Evolutionary conservation across 2,113 vertebrate species (phyloP).

Genomic region (Malurus melanocephalus): DNA sequence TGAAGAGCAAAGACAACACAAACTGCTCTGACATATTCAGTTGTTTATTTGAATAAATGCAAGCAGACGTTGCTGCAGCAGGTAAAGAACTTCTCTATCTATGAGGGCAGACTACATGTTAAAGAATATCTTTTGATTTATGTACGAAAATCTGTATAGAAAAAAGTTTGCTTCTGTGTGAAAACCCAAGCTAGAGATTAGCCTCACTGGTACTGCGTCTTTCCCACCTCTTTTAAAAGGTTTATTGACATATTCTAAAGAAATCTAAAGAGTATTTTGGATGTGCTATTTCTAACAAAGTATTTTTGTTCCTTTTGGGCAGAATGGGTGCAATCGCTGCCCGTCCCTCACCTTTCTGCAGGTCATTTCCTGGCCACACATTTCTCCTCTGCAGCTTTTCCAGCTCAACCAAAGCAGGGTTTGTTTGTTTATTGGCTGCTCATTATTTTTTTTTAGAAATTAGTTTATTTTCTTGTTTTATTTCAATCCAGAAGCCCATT

Average conservation of each 20-base stretch:
- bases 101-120: neutral
- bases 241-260: neutral
- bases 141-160: neutral
- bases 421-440: neutral
- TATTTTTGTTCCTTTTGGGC: neutral
- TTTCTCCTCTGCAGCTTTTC: neutral
- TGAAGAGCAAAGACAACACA: neutral
- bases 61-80: neutral
- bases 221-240: rapidly evolving
- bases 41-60: neutral
- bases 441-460: rapidly evolving
- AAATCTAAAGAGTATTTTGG: neutral
- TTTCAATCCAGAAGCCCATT: neutral
- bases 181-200: neutral
- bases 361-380: rapidly evolving
- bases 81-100: neutral
- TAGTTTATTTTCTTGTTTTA: neutral
- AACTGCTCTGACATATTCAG: neutral
- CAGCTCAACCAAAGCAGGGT: neutral
- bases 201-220: neutral
- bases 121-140: neutral
- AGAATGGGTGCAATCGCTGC: too few relatives aligned
- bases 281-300: neutral
- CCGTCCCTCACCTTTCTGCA: too few relatives aligned
- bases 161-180: neutral